phyloP scores from a whole-genome alignment of 2,888 invertebrate species.

The Rhodophaea formosa region DNA sequence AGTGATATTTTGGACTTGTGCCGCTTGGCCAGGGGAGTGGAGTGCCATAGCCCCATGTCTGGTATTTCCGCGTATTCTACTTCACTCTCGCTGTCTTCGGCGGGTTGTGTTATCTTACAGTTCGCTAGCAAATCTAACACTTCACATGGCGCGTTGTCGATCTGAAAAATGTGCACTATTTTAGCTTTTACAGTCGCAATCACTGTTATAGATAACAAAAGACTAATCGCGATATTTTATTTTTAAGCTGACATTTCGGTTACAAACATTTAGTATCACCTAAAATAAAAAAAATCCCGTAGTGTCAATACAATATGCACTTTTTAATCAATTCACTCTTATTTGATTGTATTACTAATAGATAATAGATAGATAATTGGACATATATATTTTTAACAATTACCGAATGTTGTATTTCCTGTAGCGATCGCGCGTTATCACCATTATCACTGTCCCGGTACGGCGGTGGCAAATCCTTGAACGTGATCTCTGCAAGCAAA shows the following conservation, averaged over 20 bases:
- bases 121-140: conserved; percentile 66
- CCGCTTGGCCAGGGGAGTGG: conserved; percentile 66
- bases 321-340: neutral
- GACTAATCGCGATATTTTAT: too few relatives aligned
- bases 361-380: too few relatives aligned
- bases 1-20: conserved; percentile 85
- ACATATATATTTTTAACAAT: conserved; percentile 12
- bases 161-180: conserved; percentile 41
- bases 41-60: conserved; percentile 78
- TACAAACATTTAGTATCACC: too few relatives aligned
- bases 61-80: conserved; percentile 68
- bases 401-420: conserved; percentile 46
- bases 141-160: conserved; percentile 52
- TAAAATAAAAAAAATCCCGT: too few relatives aligned
- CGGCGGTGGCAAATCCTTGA: conserved; percentile 69
- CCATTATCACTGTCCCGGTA: conserved; percentile 59
- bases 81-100: conserved; percentile 48
- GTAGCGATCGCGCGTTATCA: conserved; percentile 34
- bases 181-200: neutral
- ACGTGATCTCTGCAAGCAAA: conserved; percentile 61
- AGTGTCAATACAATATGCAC: too few relatives aligned
- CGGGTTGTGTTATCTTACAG: conserved; percentile 51
- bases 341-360: neutral
- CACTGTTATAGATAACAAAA: neutral
- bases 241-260: too few relatives aligned